phyloP scores from a whole-genome alignment of 2,888 invertebrate species.

The Cacoxenus indagator region DNA sequence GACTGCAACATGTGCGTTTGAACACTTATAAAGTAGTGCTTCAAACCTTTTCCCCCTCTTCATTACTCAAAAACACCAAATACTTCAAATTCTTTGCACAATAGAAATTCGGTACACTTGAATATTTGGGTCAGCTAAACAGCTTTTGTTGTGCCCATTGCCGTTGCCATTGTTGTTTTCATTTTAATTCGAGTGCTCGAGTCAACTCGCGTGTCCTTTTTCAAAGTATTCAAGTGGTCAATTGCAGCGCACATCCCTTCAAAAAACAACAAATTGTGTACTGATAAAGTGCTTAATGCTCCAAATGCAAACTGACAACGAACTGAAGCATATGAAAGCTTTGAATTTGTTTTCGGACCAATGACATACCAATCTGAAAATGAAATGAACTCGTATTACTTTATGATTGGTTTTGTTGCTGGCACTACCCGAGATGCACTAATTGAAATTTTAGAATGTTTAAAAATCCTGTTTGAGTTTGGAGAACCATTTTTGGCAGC shows the following conservation, averaged over 20 bases:
- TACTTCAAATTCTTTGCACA: constrained; percentile 15
- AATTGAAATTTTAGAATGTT: too few species aligned
- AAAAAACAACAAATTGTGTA: constrained; percentile 7
- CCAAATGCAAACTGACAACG: background rate
- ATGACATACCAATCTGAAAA: background rate
- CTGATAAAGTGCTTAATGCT: constrained; percentile 13
- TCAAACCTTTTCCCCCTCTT: background rate
- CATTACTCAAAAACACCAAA: background rate
- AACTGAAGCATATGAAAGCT: background rate
- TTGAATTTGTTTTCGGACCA: background rate
- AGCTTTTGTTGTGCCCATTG: background rate
- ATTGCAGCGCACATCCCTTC: constrained; percentile 9
- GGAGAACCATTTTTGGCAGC: too few species aligned
- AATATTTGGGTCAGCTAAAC: constrained; percentile 18
- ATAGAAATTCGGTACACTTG: constrained; percentile 15
- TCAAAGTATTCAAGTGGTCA: constrained; percentile 19
- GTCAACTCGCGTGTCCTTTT: constrained; percentile 10
- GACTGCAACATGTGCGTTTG: constrained; percentile 15
- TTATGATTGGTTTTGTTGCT: background rate
- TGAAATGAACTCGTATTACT: background rate
- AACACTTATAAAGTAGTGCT: background rate
- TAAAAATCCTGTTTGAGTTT: too few species aligned
- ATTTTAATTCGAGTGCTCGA: background rate
- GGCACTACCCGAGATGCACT: too few species aligned
- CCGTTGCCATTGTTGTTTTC: background rate